Percentiles rank a stretch among this genome's conserved stretches.
These are phyloP conservation scores for Leucoma salicis DNA, from an alignment of 2,888 invertebrate species.

Conservation along the genomic window DNA sequence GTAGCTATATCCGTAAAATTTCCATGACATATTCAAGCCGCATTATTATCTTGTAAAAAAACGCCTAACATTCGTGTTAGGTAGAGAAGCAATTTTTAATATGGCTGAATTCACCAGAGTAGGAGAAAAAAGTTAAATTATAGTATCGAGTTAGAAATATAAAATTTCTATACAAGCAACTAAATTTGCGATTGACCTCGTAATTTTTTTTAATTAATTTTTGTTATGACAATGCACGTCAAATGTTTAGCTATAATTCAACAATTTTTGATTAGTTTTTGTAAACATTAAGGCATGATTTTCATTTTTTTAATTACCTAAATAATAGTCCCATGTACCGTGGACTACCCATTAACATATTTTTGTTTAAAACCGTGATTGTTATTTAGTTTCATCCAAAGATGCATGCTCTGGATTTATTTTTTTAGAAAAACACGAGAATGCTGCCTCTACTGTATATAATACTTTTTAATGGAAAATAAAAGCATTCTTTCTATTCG, in stretches of 20 bases:
- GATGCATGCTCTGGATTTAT: slow-evolving; percentile 59
- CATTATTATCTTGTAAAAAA: no score
- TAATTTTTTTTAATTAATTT: not conserved
- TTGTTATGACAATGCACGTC: slow-evolving; percentile 17
- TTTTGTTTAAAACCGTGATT: slow-evolving; percentile 25
- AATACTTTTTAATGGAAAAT: slow-evolving; percentile 50
- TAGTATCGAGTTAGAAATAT: no score
- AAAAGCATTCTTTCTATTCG: slow-evolving; percentile 56
- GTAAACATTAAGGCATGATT: slow-evolving; percentile 5
- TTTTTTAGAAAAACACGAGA: slow-evolving; percentile 51
- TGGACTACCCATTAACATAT: slow-evolving; percentile 12
- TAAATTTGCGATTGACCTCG: not conserved
- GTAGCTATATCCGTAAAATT: no score
- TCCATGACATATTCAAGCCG: no score
- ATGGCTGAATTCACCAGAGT: no score
- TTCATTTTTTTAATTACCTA: slow-evolving; percentile 14
- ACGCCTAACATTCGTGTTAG: no score
- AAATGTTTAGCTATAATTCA: slow-evolving; percentile 6
- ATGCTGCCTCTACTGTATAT: slow-evolving; percentile 53
- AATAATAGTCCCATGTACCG: slow-evolving; percentile 9
- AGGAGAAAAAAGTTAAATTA: no score
- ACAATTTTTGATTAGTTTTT: slow-evolving; percentile 5
- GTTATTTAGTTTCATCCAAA: slow-evolving; percentile 51
- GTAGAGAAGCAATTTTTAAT: no score
- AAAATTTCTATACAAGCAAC: no score